These are phyloP conservation scores for Solenopsis fugax DNA, from an alignment of 1,140 invertebrate genomes.

Conservation along the genomic window DNA sequence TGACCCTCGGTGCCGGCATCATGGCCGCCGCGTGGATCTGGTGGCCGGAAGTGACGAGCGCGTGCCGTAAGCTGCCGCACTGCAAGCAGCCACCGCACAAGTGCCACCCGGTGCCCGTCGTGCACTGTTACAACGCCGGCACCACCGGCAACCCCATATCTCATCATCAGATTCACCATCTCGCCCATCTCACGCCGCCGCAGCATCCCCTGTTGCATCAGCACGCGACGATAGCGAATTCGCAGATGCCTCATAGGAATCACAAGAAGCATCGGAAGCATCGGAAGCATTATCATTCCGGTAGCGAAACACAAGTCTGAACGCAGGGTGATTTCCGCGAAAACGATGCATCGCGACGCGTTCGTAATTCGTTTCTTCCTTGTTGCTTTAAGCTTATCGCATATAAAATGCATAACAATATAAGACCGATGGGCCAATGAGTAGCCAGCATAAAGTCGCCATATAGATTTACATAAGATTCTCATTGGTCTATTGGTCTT, in stretches of 20 bases:
- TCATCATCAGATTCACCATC: constrained; percentile 82
- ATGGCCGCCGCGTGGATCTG: constrained; percentile 92
- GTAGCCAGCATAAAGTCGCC: too few species aligned
- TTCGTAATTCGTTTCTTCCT: too few species aligned
- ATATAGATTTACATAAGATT: too few species aligned
- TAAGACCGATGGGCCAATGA: too few species aligned
- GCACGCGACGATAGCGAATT: constrained; percentile 75
- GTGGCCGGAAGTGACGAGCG: constrained; percentile 90
- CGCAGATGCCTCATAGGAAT: constrained; percentile 76
- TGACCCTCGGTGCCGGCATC: constrained; percentile 91
- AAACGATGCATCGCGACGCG: too few species aligned
- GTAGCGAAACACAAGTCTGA: constrained; percentile 83
- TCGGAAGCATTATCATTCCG: constrained; percentile 82
- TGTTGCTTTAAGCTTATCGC: too few species aligned
- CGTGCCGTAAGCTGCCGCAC: constrained; percentile 88
- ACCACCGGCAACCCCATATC: constrained; percentile 77
- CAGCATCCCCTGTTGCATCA: constrained; percentile 80
- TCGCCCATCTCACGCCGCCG: constrained; percentile 79
- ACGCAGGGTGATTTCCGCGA: neutral
- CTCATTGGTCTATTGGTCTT: too few species aligned
- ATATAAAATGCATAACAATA: too few species aligned
- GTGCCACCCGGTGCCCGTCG: constrained; percentile 81
- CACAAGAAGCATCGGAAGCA: constrained; percentile 82
- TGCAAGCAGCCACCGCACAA: constrained; percentile 86
- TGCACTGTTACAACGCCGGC: constrained; percentile 80